Evolutionary conservation across 2,113 vertebrate species (phyloP).

Genomic region (Poicephalus meyeri): DNA sequence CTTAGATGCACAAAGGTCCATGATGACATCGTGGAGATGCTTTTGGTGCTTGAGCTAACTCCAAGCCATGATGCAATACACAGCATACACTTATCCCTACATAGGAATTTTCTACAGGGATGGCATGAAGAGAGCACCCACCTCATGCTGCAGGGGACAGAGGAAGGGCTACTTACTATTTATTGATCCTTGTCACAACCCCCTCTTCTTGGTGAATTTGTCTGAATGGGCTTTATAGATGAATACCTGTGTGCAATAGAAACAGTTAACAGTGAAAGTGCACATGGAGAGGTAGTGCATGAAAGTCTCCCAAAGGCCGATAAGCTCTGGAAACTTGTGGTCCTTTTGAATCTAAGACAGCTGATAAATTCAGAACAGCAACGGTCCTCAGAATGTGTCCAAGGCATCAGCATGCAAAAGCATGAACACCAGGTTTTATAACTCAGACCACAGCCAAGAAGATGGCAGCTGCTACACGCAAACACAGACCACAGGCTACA

Average conservation of each 20-base stretch:
- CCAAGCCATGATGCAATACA: neutral
- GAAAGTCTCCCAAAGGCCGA: neutral
- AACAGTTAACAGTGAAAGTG: neutral
- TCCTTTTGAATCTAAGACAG: neutral
- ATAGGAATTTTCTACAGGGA: neutral
- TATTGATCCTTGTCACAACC: neutral
- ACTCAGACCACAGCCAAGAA: neutral
- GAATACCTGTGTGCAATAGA: neutral
- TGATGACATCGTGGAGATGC: neutral
- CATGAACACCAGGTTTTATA: accelerated
- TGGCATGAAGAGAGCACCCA: neutral
- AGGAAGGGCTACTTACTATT: neutral
- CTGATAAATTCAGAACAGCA: neutral
- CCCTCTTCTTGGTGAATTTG: neutral
- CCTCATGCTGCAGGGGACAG: neutral
- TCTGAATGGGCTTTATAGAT: neutral
- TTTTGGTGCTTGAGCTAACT: neutral
- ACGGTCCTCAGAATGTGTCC: neutral
- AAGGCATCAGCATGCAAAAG: neutral
- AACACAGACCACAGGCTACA: neutral
- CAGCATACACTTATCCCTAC: neutral
- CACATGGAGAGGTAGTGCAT: accelerated
- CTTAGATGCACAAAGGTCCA: neutral
- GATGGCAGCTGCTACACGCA: neutral
- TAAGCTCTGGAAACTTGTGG: neutral